phyloP scores from a whole-genome alignment of 2,888 invertebrate species.

The Himalopsyche anomala region DNA sequence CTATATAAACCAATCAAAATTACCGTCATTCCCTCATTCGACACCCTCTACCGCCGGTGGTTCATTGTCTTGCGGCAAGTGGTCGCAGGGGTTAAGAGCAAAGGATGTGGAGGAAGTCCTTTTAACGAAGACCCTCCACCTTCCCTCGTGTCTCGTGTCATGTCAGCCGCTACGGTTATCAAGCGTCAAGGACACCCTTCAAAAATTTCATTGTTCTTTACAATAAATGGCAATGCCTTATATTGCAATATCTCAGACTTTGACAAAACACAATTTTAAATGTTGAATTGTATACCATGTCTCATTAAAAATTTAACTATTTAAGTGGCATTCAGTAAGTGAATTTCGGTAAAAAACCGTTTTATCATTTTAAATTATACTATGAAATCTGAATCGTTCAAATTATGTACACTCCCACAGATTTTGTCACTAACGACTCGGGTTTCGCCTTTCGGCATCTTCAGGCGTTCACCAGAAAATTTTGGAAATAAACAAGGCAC shows the following conservation, averaged over 20 bases:
- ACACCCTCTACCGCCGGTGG: neutral
- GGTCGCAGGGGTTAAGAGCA: slow-evolving; percentile 43
- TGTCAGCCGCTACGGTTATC: slow-evolving; percentile 14
- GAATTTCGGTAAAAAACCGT: too few species aligned
- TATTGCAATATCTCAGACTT: neutral
- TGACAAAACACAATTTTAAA: neutral
- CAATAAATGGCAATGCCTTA: slow-evolving; percentile 17
- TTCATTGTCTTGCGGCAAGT: slow-evolving; percentile 40
- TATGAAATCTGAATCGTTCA: too few species aligned
- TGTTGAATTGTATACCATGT: neutral
- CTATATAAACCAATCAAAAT: slow-evolving; percentile 38
- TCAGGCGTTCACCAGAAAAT: too few species aligned
- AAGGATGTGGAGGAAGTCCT: slow-evolving; percentile 38
- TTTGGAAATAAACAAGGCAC: too few species aligned
- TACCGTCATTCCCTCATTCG: slow-evolving; percentile 6
- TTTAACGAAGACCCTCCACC: slow-evolving; percentile 40
- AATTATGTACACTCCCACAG: too few species aligned
- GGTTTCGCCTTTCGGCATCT: too few species aligned
- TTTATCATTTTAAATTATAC: too few species aligned
- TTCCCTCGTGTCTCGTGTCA: slow-evolving; percentile 38
- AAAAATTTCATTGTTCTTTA: slow-evolving; percentile 29
- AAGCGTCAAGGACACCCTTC: slow-evolving; percentile 37
- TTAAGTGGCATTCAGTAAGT: too few species aligned
- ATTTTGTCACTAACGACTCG: too few species aligned
- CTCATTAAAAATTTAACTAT: too few species aligned